Evolutionary conservation across 2,797 vertebrate genomes (phyloP), one percentile per base, ranked within the genome.

Genomic region (Phrynocephalus guinanensis): DNA sequence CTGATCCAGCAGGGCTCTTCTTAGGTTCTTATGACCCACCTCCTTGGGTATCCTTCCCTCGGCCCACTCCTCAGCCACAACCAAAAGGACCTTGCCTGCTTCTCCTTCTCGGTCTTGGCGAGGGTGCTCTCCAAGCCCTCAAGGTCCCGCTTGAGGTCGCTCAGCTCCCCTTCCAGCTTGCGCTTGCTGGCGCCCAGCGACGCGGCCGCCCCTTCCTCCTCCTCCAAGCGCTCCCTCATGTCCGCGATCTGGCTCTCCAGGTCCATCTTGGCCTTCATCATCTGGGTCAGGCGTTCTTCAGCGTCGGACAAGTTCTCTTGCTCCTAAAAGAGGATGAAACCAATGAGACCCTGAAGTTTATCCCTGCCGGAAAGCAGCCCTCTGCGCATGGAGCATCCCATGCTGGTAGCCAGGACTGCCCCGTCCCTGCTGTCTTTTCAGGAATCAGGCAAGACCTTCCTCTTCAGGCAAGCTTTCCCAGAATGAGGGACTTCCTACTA

Each of bases 81-180:
- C 52, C n/a, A 79, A 24, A 24, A 28, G 2, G 0, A 18, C 2
- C 68, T 4, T 78, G 92, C 96, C 93, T 97, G 97, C 90, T 97
- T 98, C 94, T 97, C 96, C 89, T 97, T 97, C 91, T 98, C 91
- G 0, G 77, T 96, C 96, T 97, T 97, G 86, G 95, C 95, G 93
- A 97, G 87, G 0, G 92, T 97, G 38, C 94, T 95, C 88, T 98
- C 95, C 80, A 97, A 90, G 28, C 95, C 95, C 91, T 98, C 96
- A 77, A 97, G 95, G 87, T 97, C 94, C 75, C 91, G 88, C 91
- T 97, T 97, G 79, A 97, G 95, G 48, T 97, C 91, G 0, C 80
- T 96, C 82, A 97, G 84, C 79, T 97, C 96, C 33, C 93, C 94
- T 33, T 98, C 94, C 85, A 97, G 91, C 86, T 95, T 96, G 90